Evolutionary conservation across 2,113 vertebrate genomes (phyloP).

Genomic region (Prionailurus bengalensis): DNA sequence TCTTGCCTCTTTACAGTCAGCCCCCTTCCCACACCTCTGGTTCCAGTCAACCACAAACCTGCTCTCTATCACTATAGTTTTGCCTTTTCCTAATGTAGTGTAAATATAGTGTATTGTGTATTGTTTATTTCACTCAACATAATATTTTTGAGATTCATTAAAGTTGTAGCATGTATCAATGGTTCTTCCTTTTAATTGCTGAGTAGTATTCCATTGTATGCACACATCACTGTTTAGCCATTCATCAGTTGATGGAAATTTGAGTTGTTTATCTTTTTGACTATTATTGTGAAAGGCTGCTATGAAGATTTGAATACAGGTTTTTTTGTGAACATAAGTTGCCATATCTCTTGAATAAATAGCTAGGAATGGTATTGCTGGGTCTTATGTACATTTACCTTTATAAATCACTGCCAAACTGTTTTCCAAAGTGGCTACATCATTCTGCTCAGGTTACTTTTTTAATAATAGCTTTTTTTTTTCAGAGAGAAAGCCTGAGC

Average conservation of each 20-base stretch:
- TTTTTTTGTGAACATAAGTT: background rate
- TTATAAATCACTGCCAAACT: background rate
- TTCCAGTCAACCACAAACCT: background rate
- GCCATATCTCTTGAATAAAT: background rate
- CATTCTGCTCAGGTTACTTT: background rate
- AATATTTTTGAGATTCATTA: background rate
- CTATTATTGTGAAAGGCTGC: background rate
- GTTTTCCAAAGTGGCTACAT: background rate
- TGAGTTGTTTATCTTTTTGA: background rate
- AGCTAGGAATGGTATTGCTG: background rate
- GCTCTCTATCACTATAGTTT: constrained; percentile 6
- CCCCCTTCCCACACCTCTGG: background rate
- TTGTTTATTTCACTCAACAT: background rate
- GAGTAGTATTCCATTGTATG: background rate
- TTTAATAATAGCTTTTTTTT: background rate
- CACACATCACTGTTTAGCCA: background rate
- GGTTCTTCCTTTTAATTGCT: constrained; percentile 1
- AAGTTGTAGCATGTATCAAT: background rate
- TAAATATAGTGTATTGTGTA: background rate
- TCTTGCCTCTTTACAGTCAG: background rate
- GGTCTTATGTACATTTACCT: background rate
- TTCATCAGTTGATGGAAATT: background rate
- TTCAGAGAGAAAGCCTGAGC: no score
- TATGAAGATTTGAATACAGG: constrained; percentile 33
- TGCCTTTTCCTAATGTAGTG: constrained; percentile 1